Conservation (phyloP, 2,888 invertebrate species). For the Drosophila subsilvestris region DNA sequence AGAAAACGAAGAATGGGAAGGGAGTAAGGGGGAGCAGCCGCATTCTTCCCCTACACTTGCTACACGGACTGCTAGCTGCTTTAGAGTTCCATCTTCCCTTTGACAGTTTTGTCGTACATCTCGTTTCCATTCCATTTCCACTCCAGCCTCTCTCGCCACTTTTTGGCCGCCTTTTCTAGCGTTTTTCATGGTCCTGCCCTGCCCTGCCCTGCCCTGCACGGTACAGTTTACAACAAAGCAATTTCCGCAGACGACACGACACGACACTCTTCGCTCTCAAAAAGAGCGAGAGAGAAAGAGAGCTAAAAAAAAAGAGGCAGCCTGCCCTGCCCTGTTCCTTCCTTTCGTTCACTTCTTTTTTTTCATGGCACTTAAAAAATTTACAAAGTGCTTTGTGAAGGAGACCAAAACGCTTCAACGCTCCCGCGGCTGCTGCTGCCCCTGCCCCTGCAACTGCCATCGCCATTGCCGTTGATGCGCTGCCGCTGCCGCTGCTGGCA, state of each 20-base stretch:
- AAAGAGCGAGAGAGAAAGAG: slow-evolving; percentile 5
- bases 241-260: slow-evolving; percentile 51
- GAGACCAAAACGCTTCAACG: slow-evolving; percentile 50
- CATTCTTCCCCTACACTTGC: too few relatives aligned
- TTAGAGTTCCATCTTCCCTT: slow-evolving; percentile 27
- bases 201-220: neutral
- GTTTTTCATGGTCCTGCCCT: slow-evolving; percentile 47
- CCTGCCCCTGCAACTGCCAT: slow-evolving; percentile 11
- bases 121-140: slow-evolving; percentile 4
- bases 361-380: slow-evolving; percentile 73
- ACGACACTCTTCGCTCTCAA: slow-evolving; percentile 25
- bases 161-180: slow-evolving; percentile 48
- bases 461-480: slow-evolving; percentile 20
- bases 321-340: slow-evolving; percentile 13
- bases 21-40: neutral
- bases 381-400: slow-evolving; percentile 73
- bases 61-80: neutral
- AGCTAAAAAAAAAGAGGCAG: slow-evolving; percentile 14
- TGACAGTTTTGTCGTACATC: slow-evolving; percentile 27
- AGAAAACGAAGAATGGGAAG: neutral
- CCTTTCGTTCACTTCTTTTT: slow-evolving; percentile 37
- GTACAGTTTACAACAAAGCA: slow-evolving; percentile 55
- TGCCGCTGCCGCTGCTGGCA: slow-evolving; percentile 50
- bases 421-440: slow-evolving; percentile 40
- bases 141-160: neutral